A percentile compares a stretch with the other conserved stretches of the same genome.
These are phyloP conservation scores for Papilio elwesi DNA, from an alignment of 2,888 invertebrate species.

Conservation along the genomic window DNA sequence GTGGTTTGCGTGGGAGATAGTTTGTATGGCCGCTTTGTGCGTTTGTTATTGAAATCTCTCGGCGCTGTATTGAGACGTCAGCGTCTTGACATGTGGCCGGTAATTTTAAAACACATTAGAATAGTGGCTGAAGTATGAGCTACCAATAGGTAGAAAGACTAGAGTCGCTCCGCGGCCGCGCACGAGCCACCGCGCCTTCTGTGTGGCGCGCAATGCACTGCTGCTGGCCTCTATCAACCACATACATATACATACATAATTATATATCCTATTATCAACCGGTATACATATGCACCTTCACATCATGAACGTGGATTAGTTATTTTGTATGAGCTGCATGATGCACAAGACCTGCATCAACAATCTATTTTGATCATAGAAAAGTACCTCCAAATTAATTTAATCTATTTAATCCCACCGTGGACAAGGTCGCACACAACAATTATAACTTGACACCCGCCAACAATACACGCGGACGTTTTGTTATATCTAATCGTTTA, in stretches of 20 bases:
- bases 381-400: neutral
- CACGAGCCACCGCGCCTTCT: neutral
- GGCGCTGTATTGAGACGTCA: slow-evolving; percentile 53
- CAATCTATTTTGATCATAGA: too few relatives aligned
- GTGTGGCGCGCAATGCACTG: too few relatives aligned
- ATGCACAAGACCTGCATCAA: too few relatives aligned
- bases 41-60: slow-evolving; percentile 59
- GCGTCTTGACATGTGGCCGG: slow-evolving; percentile 53
- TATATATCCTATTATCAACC: too few relatives aligned
- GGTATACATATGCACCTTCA: too few relatives aligned
- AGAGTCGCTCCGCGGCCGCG: neutral
- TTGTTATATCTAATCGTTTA: too few relatives aligned
- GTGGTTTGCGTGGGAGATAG: slow-evolving; percentile 54
- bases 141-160: neutral
- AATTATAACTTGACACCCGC: neutral
- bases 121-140: slow-evolving; percentile 2
- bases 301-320: too few relatives aligned
- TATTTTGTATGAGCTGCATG: too few relatives aligned
- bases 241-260: too few relatives aligned
- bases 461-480: too few relatives aligned
- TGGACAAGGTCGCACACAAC: neutral
- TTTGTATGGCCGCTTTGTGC: slow-evolving; percentile 48
- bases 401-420: neutral
- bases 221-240: too few relatives aligned
- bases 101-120: slow-evolving; percentile 39